phyloP scores from a whole-genome alignment of 1,140 invertebrate species.

The Vanessa atalanta region DNA sequence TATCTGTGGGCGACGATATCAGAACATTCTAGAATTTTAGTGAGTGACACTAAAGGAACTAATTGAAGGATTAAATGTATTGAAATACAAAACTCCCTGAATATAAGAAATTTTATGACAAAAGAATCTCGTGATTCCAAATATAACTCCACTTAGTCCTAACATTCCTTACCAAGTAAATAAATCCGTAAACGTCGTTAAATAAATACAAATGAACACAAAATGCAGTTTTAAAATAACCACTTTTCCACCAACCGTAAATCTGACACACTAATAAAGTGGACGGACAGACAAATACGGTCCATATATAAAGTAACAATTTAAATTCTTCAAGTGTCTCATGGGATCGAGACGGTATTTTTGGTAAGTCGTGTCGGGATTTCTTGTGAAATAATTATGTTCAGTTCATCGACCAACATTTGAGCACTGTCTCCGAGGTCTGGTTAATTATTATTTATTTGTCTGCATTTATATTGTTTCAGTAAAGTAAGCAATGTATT shows the following conservation, averaged over 20 bases:
- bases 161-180: not conserved
- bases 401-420: not conserved
- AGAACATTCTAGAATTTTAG: no score
- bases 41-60: no score
- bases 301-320: constrained; percentile 63
- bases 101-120: no score
- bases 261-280: constrained; percentile 61
- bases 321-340: constrained; percentile 57
- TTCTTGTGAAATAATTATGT: constrained; percentile 30
- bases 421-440: not conserved
- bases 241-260: constrained; percentile 43
- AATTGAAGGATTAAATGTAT: no score
- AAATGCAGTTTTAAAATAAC: constrained; percentile 15
- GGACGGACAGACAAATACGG: constrained; percentile 66
- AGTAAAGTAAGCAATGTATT: no score
- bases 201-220: constrained; percentile 5
- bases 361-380: constrained; percentile 32
- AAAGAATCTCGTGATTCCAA: not conserved
- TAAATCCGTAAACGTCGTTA: not conserved
- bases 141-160: not conserved
- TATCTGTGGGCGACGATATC: no score
- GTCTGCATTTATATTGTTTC: no score
- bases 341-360: constrained; percentile 47
- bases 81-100: no score
- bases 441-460: not conserved